Evolutionary conservation across 2,888 invertebrate genomes (phyloP), one percentile per base, ranked within the genome.

Genomic region (Rhagonycha lutea): DNA sequence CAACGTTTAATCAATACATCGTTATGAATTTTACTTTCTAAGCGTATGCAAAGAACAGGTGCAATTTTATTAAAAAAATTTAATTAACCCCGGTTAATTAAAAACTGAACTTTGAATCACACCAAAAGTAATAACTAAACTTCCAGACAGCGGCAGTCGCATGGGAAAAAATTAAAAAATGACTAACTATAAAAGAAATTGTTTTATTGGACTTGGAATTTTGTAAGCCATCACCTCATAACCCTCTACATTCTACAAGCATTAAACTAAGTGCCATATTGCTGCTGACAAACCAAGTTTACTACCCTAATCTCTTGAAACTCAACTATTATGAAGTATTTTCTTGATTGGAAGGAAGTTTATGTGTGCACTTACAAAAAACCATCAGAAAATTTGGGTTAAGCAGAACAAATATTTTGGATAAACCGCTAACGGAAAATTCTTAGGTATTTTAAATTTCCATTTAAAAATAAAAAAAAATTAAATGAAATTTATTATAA

Each of bases 11-110:
- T 47, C 47, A 47, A 47, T 47, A 47, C 47, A 47, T n/a, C n/a
- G 47, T n/a, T 47, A 47, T 47, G 62, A 14, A 62, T 26, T 29
- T 62, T 62, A 29, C 29, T 70, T 24, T 62, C 18, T 63, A 63
- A 70, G 47, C 32, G 28, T 29, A 63, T 70, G 70, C 70, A 63
- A 70, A 70, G 67, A 65, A 72, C 72, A 72, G 72, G 72, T 72
- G 72, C 60, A 61, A 47, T 72, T 65, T 72, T 65, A 60, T 67
- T 72, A 67, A 72, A 70, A 65, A 47, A 61, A 26, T 71, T 72
- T 72, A 72, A 72, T 72, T 72, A 72, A 67, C 28, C 32, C 14
- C 12, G 60, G 72, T 72, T 72, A 72, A 72, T 72, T 72, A 72
- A 70, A 72, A 60, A 47, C n/a, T 47, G 1, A 47, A n/a, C n/a